phyloP scores from a whole-genome alignment of 2,113 vertebrate genomes.

The Mohoua ochrocephala region DNA sequence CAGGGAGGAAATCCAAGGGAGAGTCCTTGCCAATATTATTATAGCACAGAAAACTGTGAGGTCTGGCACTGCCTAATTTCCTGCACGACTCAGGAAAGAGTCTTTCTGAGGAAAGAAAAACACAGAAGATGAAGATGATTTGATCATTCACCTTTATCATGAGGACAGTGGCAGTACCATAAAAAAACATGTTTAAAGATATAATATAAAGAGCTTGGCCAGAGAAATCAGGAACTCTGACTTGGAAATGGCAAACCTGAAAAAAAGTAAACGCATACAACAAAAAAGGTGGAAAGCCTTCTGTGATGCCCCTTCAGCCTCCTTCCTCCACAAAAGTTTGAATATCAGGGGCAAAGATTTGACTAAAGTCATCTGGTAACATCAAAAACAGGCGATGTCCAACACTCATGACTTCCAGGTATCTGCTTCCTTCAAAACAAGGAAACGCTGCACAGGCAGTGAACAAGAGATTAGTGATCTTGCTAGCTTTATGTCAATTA shows the following conservation, averaged over 20 bases:
- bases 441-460: background rate
- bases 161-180: background rate
- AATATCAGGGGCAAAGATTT: background rate
- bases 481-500: background rate
- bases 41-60: rapidly evolving
- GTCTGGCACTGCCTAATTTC: background rate
- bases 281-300: background rate
- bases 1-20: background rate
- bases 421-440: background rate
- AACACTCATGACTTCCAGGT: background rate
- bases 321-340: background rate
- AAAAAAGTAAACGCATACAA: background rate
- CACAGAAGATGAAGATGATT: background rate
- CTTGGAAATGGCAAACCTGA: background rate
- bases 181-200: background rate
- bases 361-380: background rate
- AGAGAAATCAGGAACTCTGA: background rate
- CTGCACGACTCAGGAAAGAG: background rate
- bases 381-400: background rate
- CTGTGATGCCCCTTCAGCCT: background rate
- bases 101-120: background rate
- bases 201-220: background rate
- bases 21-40: background rate
- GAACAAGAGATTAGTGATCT: background rate
- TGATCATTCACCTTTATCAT: background rate